Conservation (phyloP, 2,113 vertebrate species). For the Emydura subglobosa region DNA sequence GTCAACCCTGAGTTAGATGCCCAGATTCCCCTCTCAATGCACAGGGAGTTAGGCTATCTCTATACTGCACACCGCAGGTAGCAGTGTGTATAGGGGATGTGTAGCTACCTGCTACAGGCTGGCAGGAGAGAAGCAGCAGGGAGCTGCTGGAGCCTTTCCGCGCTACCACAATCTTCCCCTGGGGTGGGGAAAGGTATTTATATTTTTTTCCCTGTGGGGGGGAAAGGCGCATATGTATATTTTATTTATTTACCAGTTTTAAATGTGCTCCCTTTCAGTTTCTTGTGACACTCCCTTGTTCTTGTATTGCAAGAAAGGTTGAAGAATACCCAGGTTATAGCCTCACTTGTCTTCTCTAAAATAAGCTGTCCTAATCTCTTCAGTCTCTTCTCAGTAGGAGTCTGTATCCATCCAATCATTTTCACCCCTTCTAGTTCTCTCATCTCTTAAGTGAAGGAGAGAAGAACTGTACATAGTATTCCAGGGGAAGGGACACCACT, state of each 20-base stretch:
- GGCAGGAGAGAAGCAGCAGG: too few species aligned
- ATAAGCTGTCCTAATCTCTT: not conserved
- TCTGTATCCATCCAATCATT: rapidly evolving
- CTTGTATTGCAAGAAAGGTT: not conserved
- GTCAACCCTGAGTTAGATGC: not conserved
- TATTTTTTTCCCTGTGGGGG: too few species aligned
- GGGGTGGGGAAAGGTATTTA: too few species aligned
- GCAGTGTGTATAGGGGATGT: not conserved
- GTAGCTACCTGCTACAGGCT: not conserved
- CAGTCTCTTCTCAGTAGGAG: not conserved
- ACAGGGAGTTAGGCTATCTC: not conserved
- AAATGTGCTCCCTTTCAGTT: not conserved
- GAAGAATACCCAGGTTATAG: not conserved
- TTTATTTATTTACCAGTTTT: not conserved
- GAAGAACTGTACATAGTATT: not conserved
- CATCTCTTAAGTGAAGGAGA: not conserved
- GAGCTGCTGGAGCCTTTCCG: not conserved
- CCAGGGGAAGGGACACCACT: not conserved
- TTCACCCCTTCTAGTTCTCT: not conserved
- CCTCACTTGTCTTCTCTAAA: not conserved
- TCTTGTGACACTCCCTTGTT: not conserved
- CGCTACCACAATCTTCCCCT: not conserved
- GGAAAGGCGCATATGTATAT: too few species aligned
- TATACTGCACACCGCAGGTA: not conserved
- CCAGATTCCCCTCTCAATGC: not conserved